A percentile compares a stretch with the other conserved stretches of the same genome.
These are phyloP conservation scores for Tetragonula clypearis DNA, from an alignment of 1,140 invertebrate species.

Conservation along the genomic window DNA sequence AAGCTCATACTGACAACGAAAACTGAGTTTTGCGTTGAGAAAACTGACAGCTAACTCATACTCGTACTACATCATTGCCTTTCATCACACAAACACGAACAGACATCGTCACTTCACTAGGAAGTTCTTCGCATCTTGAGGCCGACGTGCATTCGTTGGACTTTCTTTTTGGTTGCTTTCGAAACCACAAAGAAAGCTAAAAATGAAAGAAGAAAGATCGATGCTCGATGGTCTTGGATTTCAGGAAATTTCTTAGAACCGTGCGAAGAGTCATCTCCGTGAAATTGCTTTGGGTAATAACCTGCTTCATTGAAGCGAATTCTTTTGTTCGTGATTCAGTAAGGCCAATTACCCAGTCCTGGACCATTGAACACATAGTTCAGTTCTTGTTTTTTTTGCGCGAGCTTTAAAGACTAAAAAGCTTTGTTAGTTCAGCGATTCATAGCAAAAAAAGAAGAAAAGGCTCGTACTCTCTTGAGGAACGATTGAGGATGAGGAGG, in stretches of 20 bases:
- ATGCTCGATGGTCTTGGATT: not conserved
- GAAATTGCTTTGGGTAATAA: not conserved
- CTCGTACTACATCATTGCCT: not conserved
- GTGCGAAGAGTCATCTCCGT: not conserved
- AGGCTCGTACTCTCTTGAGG: not conserved
- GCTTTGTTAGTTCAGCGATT: too few species aligned
- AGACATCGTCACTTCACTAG: not conserved
- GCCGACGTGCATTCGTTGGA: not conserved
- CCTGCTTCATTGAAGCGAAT: not conserved
- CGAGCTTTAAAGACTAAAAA: too few species aligned
- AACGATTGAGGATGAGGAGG: too few species aligned
- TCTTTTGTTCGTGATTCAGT: not conserved
- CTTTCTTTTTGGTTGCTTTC: not conserved
- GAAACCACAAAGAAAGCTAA: not conserved
- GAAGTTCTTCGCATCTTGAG: not conserved
- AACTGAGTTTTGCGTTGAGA: not conserved
- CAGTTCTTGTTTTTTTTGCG: too few species aligned
- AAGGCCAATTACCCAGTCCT: not conserved
- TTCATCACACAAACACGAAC: not conserved
- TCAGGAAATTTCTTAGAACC: not conserved
- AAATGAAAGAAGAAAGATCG: too few species aligned
- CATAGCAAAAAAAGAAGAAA: too few species aligned
- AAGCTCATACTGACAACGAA: slow-evolving; percentile 15
- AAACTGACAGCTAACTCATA: not conserved
- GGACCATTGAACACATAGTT: too few species aligned